A percentile compares a stretch with the other conserved stretches of the same genome.
phyloP scores from a whole-genome alignment of 2,113 vertebrate genomes.

The Rattus rattus region DNA sequence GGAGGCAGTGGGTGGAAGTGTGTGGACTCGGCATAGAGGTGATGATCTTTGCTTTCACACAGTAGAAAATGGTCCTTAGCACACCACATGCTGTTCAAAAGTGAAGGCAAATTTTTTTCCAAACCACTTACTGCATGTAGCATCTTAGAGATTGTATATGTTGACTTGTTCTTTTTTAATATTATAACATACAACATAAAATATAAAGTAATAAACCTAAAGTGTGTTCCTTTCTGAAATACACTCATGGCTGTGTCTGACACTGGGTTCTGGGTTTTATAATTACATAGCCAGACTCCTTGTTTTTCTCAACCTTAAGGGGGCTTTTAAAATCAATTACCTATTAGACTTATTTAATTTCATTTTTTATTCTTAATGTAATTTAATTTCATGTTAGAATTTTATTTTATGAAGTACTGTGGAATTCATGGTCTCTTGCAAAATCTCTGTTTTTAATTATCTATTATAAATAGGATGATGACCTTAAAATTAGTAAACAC shows the following conservation, averaged over 20 bases:
- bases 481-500: background rate
- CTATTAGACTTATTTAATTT: slow-evolving; percentile 18
- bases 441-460: slow-evolving; percentile 26
- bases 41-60: background rate
- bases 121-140: background rate
- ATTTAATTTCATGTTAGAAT: slow-evolving; percentile 40
- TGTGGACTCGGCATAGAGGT: slow-evolving; percentile 32
- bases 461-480: background rate
- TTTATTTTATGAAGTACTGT: slow-evolving; percentile 18
- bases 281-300: background rate
- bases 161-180: slow-evolving; percentile 52
- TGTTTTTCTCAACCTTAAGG: background rate
- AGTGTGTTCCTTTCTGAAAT: background rate
- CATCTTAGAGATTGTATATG: slow-evolving; percentile 38
- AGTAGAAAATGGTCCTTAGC: background rate
- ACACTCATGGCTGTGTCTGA: background rate
- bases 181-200: background rate
- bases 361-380: slow-evolving; percentile 24
- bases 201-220: slow-evolving; percentile 26
- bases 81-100: slow-evolving; percentile 43
- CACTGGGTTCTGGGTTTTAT: slow-evolving; percentile 5
- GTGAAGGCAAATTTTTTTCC: slow-evolving; percentile 57
- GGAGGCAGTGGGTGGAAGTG: background rate
- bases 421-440: background rate
- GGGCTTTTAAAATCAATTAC: slow-evolving; percentile 2